Evolutionary conservation across 1,140 invertebrate genomes (phyloP).

Genomic region (Eurytemora carolleeae): DNA sequence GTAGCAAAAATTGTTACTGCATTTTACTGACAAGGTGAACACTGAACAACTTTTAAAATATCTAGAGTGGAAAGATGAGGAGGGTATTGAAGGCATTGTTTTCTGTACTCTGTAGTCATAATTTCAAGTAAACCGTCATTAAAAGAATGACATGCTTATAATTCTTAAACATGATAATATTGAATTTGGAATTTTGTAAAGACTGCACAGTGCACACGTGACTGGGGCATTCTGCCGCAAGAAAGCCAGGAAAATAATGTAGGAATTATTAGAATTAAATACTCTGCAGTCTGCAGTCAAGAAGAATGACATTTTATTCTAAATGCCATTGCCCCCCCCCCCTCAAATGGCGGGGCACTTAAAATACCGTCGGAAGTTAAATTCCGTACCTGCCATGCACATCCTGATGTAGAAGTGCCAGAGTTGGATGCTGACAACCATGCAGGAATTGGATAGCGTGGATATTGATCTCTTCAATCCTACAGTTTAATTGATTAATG

Average conservation of each 20-base stretch:
- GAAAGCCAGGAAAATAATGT: not conserved
- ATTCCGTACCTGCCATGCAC: constrained; percentile 39
- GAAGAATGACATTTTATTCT: not conserved
- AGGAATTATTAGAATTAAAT: not conserved
- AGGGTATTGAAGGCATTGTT: too few species aligned
- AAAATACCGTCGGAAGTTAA: not conserved
- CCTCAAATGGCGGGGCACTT: too few species aligned
- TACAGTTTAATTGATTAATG: constrained; percentile 26
- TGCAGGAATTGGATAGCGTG: constrained; percentile 89
- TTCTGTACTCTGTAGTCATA: too few species aligned
- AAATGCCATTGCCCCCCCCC: not conserved
- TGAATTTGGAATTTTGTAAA: too few species aligned
- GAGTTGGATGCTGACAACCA: constrained; percentile 74
- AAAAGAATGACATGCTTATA: too few species aligned
- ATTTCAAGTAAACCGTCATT: not conserved
- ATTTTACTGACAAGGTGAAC: too few species aligned
- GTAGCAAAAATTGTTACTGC: too few species aligned
- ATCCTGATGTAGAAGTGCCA: constrained; percentile 91
- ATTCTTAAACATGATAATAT: too few species aligned
- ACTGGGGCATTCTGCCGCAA: too few species aligned
- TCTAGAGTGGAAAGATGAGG: too few species aligned
- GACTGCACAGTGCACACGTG: too few species aligned
- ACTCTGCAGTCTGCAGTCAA: not conserved
- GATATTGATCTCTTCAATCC: constrained; percentile 84
- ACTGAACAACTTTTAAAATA: too few species aligned